A percentile compares a stretch with the other conserved stretches of the same genome.
phyloP scores from a whole-genome alignment of 1,140 invertebrate genomes.

The Trichonephila clavata region DNA sequence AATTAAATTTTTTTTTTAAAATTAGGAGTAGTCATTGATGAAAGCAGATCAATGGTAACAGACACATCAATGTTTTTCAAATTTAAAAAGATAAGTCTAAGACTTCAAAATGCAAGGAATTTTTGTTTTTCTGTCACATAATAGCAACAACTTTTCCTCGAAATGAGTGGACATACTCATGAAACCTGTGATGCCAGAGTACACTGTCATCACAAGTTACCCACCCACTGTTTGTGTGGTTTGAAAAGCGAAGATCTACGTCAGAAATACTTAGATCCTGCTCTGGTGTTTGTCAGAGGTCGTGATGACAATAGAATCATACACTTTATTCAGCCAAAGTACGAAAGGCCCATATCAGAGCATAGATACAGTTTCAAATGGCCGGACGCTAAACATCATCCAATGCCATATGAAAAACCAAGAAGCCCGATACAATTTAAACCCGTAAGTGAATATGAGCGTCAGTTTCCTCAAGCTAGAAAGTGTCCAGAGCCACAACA shows the following conservation, averaged over 20 bases:
- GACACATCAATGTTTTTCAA: no score
- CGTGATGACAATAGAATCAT: constrained; percentile 40
- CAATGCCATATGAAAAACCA: neutral
- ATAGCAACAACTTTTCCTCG: no score
- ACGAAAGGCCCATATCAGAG: neutral
- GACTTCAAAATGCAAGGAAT: no score
- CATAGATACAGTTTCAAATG: constrained; percentile 30
- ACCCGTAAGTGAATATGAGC: constrained; percentile 9
- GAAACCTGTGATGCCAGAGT: constrained; percentile 27
- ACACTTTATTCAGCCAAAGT: constrained; percentile 53
- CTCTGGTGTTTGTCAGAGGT: constrained; percentile 35
- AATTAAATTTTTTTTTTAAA: no score
- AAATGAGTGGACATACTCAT: constrained; percentile 55
- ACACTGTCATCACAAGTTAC: neutral
- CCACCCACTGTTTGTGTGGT: constrained; percentile 13
- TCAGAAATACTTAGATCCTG: constrained; percentile 60
- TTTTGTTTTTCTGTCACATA: no score
- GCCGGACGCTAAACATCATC: constrained; percentile 1
- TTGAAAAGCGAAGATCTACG: constrained; percentile 4
- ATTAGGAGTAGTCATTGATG: no score
- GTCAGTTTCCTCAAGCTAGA: neutral
- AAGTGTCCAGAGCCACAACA: neutral
- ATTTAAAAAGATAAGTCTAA: no score
- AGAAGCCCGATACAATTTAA: neutral
- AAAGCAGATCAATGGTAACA: no score